Conservation (phyloP, 1,140 invertebrate genomes). For the Drosophila guanche region DNA sequence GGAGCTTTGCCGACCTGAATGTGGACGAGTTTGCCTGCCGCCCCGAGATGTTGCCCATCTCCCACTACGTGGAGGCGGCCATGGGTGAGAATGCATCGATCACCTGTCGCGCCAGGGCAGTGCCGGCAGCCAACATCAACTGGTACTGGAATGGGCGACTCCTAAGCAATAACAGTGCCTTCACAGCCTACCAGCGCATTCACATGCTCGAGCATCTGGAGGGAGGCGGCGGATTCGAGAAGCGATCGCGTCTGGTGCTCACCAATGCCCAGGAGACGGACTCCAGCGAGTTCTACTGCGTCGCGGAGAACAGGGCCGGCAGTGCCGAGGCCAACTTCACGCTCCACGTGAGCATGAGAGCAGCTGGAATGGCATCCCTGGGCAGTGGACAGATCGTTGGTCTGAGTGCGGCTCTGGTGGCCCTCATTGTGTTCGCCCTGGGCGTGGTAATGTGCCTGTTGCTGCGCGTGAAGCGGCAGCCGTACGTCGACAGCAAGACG, state of each 20-base stretch:
- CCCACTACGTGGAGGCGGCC: slow-evolving; percentile 89
- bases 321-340: slow-evolving; percentile 96
- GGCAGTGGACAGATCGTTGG: slow-evolving; percentile 93
- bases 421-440: slow-evolving; percentile 90
- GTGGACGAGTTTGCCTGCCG: slow-evolving; percentile 94
- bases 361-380: slow-evolving; percentile 90
- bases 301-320: slow-evolving; percentile 95
- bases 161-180: slow-evolving; percentile 90
- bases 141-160: slow-evolving; percentile 94
- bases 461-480: slow-evolving; percentile 88
- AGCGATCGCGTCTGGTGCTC: slow-evolving; percentile 91
- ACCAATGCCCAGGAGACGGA: slow-evolving; percentile 94
- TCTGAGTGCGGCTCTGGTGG: slow-evolving; percentile 91
- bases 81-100: slow-evolving; percentile 94
- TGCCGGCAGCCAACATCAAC: slow-evolving; percentile 91
- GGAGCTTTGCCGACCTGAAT: slow-evolving; percentile 89
- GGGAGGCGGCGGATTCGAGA: slow-evolving; percentile 85
- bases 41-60: slow-evolving; percentile 91
- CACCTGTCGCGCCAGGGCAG: slow-evolving; percentile 90
- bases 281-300: slow-evolving; percentile 94
- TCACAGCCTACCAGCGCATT: slow-evolving; percentile 92
- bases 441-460: slow-evolving; percentile 90
- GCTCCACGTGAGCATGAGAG: slow-evolving; percentile 90
- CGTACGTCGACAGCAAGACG: slow-evolving; percentile 90
- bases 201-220: slow-evolving; percentile 90